Evolutionary conservation across 1,140 invertebrate species (phyloP), one percentile per base, ranked within the genome.

Genomic region (Orchesella cincta): DNA sequence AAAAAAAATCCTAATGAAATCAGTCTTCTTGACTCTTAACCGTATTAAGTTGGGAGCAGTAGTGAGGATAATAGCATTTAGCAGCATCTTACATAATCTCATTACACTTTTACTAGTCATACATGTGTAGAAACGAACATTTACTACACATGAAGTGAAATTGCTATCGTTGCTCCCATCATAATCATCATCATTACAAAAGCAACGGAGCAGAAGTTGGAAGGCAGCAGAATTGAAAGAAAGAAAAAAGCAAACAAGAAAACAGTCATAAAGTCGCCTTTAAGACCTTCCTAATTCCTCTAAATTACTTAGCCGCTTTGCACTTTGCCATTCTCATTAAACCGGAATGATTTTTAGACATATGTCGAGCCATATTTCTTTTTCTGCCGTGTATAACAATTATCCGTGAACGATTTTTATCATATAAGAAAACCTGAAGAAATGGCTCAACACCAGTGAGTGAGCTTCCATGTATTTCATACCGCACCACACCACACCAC

Each of bases 261-360:
- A 29, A 67, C 23, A 14, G 62, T 67, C 29, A 67, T 31, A 67
- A 67, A 67, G 31, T 31, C 31, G 14, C n/a, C 62, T 29, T 67
- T 67, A 67, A 31, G 62, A 67, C 62, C 62, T 67, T 33, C 8
- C 62, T 67, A 67, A 67, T 67, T 67, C 62, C 31, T 67, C 23
- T 29, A 33, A 67, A 67, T 67, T 29, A 33, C 62, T 67, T 23
- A 31, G 12, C 62, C 62, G 26, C 2, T 67, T 67, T 67, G 62
- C 62, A 67, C 62, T 67, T 67, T 67, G 28, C 62, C n/a, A 67
- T n/a, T 33, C 62, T 67, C 62, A 67, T 67, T 57, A 57, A 57
- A 57, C 14, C 54, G 14, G 8, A 26, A 57, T 57, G 54, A 16
- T 57, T 16, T 23, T 57, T 57, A 57, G 54, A 16, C 54, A 57